Percentiles rank a stretch among this genome's conserved stretches.
phyloP scores from a whole-genome alignment of 2,888 invertebrate genomes.

The Drosophila silvestris region DNA sequence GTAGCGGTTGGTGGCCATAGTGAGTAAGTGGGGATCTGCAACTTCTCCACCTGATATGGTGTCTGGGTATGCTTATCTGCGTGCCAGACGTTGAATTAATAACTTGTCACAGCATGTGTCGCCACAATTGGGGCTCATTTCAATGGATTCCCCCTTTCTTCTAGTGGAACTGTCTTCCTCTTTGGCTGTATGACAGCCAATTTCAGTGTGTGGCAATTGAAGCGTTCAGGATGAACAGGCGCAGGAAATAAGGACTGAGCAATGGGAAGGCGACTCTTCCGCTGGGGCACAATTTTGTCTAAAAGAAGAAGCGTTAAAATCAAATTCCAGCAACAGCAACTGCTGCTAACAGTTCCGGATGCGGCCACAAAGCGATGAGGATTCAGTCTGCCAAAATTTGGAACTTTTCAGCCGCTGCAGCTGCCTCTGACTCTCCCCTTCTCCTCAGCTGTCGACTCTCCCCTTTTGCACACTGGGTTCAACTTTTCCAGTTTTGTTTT shows the following conservation, averaged over 20 bases:
- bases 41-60: background rate
- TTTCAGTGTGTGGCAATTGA: constrained; percentile 59
- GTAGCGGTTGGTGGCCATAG: constrained; percentile 35
- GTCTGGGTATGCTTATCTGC: constrained; percentile 25
- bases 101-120: constrained; percentile 62
- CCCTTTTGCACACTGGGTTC: constrained; percentile 28
- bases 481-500: constrained; percentile 71
- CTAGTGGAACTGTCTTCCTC: background rate
- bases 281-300: constrained; percentile 23
- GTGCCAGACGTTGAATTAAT: constrained; percentile 45
- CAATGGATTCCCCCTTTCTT: constrained; percentile 21
- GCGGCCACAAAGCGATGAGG: constrained; percentile 44
- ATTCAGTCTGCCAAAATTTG: constrained; percentile 65
- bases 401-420: constrained; percentile 60
- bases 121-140: constrained; percentile 56
- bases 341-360: constrained; percentile 61
- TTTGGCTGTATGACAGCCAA: constrained; percentile 46
- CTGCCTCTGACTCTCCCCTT: constrained; percentile 11
- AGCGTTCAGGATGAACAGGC: constrained; percentile 17
- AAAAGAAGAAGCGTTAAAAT: constrained; percentile 62
- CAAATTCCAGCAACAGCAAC: constrained; percentile 55
- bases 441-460: background rate
- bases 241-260: constrained; percentile 1
- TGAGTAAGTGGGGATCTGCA: background rate
- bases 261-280: constrained; percentile 17